phyloP scores from a whole-genome alignment of 2,888 invertebrate genomes.

The Nysson spinosus region DNA sequence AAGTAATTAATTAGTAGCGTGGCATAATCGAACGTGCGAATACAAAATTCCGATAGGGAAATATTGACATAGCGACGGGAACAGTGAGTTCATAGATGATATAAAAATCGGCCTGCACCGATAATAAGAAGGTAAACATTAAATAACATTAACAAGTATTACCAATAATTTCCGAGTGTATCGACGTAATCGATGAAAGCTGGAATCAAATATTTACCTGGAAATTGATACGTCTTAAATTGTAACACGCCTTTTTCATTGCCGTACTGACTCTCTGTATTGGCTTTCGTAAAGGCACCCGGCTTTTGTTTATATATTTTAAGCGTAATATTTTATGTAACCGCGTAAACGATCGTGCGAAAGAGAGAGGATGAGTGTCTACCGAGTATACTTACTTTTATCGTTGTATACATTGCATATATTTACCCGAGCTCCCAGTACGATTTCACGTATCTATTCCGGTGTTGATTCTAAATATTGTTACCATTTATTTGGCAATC shows the following conservation, averaged over 20 bases:
- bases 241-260: no score
- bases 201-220: constrained; percentile 1
- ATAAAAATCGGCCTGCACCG: neutral
- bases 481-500: constrained; percentile 45
- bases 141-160: neutral
- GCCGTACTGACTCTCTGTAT: no score
- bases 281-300: no score
- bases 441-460: constrained; percentile 34
- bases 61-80: no score
- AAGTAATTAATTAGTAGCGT: no score
- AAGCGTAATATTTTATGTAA: no score
- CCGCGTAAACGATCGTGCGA: no score
- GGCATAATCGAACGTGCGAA: no score
- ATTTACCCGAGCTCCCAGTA: constrained; percentile 37
- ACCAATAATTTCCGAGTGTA: neutral
- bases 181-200: neutral
- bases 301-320: no score
- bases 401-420: constrained; percentile 45
- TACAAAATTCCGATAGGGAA: no score
- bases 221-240: neutral
- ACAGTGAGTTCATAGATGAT: neutral
- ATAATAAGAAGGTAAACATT: neutral
- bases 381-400: constrained; percentile 31
- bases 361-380: no score
- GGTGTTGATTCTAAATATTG: constrained; percentile 52